Evolutionary conservation across 2,888 invertebrate species (phyloP), one percentile per base, ranked within the genome.

Genomic region (Piscicola geometra): DNA sequence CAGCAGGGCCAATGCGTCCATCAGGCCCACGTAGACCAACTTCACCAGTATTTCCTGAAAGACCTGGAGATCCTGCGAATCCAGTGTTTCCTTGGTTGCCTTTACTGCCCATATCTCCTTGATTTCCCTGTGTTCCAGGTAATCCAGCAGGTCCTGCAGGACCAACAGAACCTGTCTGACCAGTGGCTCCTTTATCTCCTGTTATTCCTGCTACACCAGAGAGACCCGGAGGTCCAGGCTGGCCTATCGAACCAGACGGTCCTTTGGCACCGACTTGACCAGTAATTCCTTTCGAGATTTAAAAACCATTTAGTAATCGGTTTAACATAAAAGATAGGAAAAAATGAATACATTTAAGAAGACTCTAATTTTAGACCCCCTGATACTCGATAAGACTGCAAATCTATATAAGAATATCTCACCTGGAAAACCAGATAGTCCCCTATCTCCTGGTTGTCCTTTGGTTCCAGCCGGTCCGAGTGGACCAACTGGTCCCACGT

Each of bases 241-340:
- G 28, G 3, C 60, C 60, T 18, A 15, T 56, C 3, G 25, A 18
- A 56, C 79, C 79, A 68, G 69, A 67, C n/a, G 75, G 35, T 47
- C 77, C 77, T 36, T 32, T 0, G n/a, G 77, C 36, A 66, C 79
- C 78, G 30, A 25, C 30, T 69, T 76, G 60, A 52, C 78, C 79
- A 18, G 70, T 35, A 32, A 41, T 71, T 28, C 79, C 79, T 15
- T 47, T 47, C 12, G 50, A 9, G 50, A 47, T 21, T 47, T n/a
- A n/a, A n/a, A n/a, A n/a, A n/a, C n/a, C n/a, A n/a, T n/a, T n/a
- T n/a, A n/a, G n/a, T n/a, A n/a, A n/a, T n/a, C n/a, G n/a, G n/a
- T n/a, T n/a, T n/a, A n/a, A n/a, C n/a, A n/a, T n/a, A n/a, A n/a
- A n/a, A n/a, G n/a, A n/a, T n/a, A n/a, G n/a, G n/a, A n/a, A n/a